Base-by-base conservation (phyloP, 2,888 invertebrate genomes). In the Cryptocephalus primarius region DNA sequence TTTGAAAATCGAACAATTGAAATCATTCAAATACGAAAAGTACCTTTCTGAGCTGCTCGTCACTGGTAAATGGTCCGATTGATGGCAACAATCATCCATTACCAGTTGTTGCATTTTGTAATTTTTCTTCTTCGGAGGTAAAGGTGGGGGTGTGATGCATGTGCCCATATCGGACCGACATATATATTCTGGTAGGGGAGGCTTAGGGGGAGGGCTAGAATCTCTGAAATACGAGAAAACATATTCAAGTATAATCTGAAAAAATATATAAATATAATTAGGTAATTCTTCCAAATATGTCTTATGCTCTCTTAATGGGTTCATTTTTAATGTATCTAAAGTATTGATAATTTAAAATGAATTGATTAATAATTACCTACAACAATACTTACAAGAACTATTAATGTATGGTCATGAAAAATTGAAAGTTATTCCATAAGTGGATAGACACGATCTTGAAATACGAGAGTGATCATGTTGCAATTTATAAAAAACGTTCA, bases 201-300 rank as follows among this genome's bases (percentile, higher is more conserved):
- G 92, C 72, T 93, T 92, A 9, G 91, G 90, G 48, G 90, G 89
- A 49, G 82, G 82, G 69, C 78, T 80, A 53, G 83, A 73, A 64
- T 81, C 80, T 40, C 52, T 52, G 38, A 40, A 43, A 22, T 22
- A 4, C 22, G 22, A 22, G n/a, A 22, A 22, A 22, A 22, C 6
- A 22, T 14, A 38, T 10, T 36, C 32, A 9, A 22, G 32, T 14
- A 4, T 22, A 22, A 22, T 22, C 22, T 6, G 6, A 22, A 22
- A 22, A 22, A 22, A 6, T 22, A 22, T 22, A 22, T 22, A 22
- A 22, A 22, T 22, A 22, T 22, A 22, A 22, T 22, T 22, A 22
- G n/a, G n/a, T n/a, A n/a, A n/a, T n/a, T n/a, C n/a, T n/a, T n/a
- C n/a, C n/a, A n/a, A n/a, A n/a, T n/a, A n/a, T n/a, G n/a, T n/a